Evolutionary conservation across 2,797 vertebrate species (phyloP).

Genomic region (Petrocephalus schoutedeni): DNA sequence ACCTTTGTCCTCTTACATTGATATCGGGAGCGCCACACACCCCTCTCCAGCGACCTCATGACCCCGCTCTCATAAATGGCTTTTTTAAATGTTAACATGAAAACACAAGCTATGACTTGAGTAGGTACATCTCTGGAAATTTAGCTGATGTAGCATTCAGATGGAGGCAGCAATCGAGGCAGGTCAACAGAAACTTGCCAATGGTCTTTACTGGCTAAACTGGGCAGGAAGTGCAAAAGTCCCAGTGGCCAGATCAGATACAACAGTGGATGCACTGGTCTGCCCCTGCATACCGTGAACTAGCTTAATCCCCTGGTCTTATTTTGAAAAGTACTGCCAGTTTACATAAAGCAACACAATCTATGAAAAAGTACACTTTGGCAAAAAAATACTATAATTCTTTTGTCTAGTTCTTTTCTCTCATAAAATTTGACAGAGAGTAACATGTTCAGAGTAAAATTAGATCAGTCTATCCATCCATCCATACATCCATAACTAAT

Average conservation of each 20-base stretch:
- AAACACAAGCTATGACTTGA: not conserved
- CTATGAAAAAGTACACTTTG: not conserved
- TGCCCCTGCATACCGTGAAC: not conserved
- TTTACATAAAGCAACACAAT: not conserved
- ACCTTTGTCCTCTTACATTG: not conserved
- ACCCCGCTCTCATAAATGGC: not conserved
- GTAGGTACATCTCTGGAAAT: not conserved
- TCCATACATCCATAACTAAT: slow-evolving; percentile 6
- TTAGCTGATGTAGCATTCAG: not conserved
- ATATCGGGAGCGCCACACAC: not conserved
- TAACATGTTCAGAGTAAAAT: not conserved
- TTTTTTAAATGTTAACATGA: not conserved
- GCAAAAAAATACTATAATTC: not conserved
- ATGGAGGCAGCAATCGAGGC: not conserved
- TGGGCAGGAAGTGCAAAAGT: not conserved
- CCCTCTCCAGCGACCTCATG: not conserved
- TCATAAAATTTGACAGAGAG: slow-evolving; percentile 5
- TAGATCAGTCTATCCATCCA: slow-evolving; percentile 8
- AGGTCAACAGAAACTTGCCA: not conserved
- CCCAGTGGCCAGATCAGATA: not conserved
- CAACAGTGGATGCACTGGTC: not conserved
- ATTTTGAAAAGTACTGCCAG: not conserved
- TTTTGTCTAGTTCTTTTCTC: not conserved
- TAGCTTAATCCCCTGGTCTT: not conserved
- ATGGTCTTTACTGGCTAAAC: not conserved